Evolutionary conservation across 2,797 vertebrate species (phyloP), one percentile per base, ranked within the genome.

Genomic region (Denticeps clupeoides): DNA sequence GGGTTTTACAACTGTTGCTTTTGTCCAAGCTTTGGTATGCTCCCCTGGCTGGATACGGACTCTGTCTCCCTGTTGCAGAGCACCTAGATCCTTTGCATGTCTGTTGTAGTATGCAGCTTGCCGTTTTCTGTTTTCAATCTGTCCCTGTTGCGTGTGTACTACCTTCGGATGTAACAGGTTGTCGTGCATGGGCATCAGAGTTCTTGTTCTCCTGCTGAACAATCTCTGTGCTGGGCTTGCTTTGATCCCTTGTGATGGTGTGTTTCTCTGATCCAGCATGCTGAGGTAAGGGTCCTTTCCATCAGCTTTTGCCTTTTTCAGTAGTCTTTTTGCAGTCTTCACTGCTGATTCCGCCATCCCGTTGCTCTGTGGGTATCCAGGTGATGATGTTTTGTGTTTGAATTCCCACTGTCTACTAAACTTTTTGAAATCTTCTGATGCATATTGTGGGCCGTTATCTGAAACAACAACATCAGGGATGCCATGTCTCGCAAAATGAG

Each of bases 1-100:
- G n/a, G n/a, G n/a, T n/a, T n/a, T n/a, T n/a, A n/a, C n/a, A n/a
- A n/a, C n/a, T n/a, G n/a, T n/a, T n/a, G n/a, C n/a, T n/a, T n/a
- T n/a, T n/a, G n/a, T n/a, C n/a, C n/a, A n/a, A n/a, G n/a, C n/a
- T n/a, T n/a, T n/a, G n/a, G n/a, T n/a, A n/a, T n/a, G n/a, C n/a
- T n/a, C n/a, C n/a, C n/a, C n/a, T 35, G 58, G 48, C 19, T 60
- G 58, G 41, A 55, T 23, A 12, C 47, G 31, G 28, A 59, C 51
- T 32, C 11, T 24, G 43, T 55, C 51, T 7, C 47, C 47, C 5
- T 3, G 21, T 40, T 35, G 25, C 26, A 59, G 16, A 8, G 9
- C 22, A 28, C 37, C 35, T 27, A 51, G 22, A 26, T 56, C 44
- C 40, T 23, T 56, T 2, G 59, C 53, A 24, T 19, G 32, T 38